These are phyloP conservation scores for Merodon equestris DNA, from an alignment of 2,888 invertebrate genomes.

Conservation along the genomic window DNA sequence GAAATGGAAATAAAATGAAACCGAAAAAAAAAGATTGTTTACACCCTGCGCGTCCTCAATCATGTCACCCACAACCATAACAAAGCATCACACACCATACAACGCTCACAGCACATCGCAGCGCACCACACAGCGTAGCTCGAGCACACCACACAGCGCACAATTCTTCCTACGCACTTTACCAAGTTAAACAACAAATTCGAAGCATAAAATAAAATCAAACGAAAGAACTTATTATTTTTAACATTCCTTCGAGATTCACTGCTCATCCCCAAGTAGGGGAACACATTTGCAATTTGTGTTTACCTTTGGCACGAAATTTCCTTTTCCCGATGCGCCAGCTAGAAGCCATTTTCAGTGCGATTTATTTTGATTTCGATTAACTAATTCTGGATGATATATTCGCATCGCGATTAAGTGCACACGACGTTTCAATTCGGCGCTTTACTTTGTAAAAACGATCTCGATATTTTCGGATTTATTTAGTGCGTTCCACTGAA, in stretches of 20 bases:
- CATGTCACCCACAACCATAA: slow-evolving; percentile 4
- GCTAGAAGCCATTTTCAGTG: slow-evolving; percentile 76
- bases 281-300: slow-evolving; percentile 57
- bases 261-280: slow-evolving; percentile 43
- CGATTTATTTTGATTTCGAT: slow-evolving; percentile 57
- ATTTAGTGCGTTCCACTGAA: slow-evolving; percentile 66
- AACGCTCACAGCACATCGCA: not conserved
- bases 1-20: slow-evolving; percentile 26
- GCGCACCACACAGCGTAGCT: slow-evolving; percentile 24
- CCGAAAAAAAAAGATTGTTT: slow-evolving; percentile 48
- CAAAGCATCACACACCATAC: slow-evolving; percentile 15
- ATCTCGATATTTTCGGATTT: slow-evolving; percentile 48
- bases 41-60: slow-evolving; percentile 57
- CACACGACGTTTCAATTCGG: slow-evolving; percentile 35
- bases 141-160: slow-evolving; percentile 26
- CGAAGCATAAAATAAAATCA: too few relatives aligned
- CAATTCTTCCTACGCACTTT: slow-evolving; percentile 53
- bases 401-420: slow-evolving; percentile 56
- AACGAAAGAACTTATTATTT: slow-evolving; percentile 4
- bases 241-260: slow-evolving; percentile 26
- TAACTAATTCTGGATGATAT: slow-evolving; percentile 32
- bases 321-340: slow-evolving; percentile 78
- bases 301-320: slow-evolving; percentile 78
- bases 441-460: slow-evolving; percentile 35
- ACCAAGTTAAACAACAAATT: not conserved